These are phyloP conservation scores for Apogon talboti DNA, from an alignment of 2,797 vertebrate species.

Conservation along the genomic window DNA sequence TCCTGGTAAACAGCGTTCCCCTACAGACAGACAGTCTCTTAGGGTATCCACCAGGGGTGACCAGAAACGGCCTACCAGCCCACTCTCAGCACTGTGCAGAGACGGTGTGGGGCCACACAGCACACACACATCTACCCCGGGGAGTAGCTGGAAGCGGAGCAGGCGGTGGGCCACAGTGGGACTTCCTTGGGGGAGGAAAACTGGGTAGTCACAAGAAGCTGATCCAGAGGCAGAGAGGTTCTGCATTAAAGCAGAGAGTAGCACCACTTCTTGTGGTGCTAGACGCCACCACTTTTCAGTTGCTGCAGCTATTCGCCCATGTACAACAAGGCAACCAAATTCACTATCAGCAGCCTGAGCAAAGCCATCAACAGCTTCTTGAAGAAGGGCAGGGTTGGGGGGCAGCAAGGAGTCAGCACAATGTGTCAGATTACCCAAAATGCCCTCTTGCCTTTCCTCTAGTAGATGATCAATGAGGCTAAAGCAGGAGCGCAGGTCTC, in stretches of 20 bases:
- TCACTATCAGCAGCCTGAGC: conserved; percentile 85
- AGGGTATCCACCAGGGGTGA: conserved; percentile 85
- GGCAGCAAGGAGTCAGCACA: conserved; percentile 88
- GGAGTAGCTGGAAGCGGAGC: conserved; percentile 89
- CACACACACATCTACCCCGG: conserved; percentile 86
- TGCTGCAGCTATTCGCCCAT: conserved; percentile 84
- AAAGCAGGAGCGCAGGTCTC: conserved; percentile 90
- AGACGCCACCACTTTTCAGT: conserved; percentile 94
- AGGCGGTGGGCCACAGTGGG: conserved; percentile 92
- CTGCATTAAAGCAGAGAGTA: conserved; percentile 85
- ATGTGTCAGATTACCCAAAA: conserved; percentile 88
- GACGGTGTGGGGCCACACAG: conserved; percentile 90
- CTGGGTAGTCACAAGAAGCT: conserved; percentile 88
- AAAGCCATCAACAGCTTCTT: conserved; percentile 87
- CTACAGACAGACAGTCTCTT: conserved; percentile 81
- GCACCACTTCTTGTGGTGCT: conserved; percentile 86
- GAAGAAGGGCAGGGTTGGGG: conserved; percentile 80
- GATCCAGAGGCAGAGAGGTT: conserved; percentile 81
- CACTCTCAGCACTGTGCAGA: conserved; percentile 83
- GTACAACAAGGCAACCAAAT: conserved; percentile 87
- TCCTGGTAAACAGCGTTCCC: conserved; percentile 77
- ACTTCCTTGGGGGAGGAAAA: conserved; percentile 93
- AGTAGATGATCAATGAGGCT: conserved; percentile 89
- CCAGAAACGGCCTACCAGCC: conserved; percentile 88
- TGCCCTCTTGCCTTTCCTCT: conserved; percentile 79